These are phyloP conservation scores for Chloroceryle inda DNA, from an alignment of 2,797 vertebrate species.

Conservation along the genomic window DNA sequence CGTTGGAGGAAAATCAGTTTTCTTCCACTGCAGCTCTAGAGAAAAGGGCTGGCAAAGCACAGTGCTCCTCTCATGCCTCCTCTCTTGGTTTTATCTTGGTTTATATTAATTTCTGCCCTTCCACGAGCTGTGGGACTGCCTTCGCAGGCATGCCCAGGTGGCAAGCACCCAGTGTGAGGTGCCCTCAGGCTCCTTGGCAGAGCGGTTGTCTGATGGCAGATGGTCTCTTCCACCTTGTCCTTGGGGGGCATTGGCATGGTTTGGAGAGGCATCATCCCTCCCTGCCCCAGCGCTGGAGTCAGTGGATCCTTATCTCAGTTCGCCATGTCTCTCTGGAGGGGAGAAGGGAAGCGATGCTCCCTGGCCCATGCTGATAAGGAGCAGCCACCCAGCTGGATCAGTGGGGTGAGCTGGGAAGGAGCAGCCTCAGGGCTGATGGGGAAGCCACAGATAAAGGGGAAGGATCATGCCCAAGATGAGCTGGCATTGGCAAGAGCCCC, in stretches of 20 bases:
- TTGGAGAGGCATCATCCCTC: background rate
- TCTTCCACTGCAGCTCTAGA: background rate
- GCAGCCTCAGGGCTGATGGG: background rate
- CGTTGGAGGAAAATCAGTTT: background rate
- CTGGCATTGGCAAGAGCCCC: background rate
- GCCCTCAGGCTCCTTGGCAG: background rate
- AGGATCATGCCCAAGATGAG: background rate
- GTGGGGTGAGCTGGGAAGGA: background rate
- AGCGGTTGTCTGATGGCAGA: background rate
- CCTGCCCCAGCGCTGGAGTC: background rate
- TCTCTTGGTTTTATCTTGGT: background rate
- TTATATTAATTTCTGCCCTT: background rate
- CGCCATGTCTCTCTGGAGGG: background rate
- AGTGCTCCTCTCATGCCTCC: background rate
- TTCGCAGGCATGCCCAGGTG: fast-evolving
- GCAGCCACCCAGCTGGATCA: background rate
- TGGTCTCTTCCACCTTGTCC: background rate
- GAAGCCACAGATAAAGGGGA: background rate
- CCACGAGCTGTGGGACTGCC: fast-evolving
- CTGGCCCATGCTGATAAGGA: background rate
- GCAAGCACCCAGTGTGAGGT: fast-evolving
- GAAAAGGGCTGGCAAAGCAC: background rate
- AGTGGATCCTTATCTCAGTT: background rate
- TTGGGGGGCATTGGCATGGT: fast-evolving
- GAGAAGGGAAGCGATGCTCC: background rate